phyloP scores from a whole-genome alignment of 2,113 vertebrate genomes.

The cat (Felis catus) region DNA sequence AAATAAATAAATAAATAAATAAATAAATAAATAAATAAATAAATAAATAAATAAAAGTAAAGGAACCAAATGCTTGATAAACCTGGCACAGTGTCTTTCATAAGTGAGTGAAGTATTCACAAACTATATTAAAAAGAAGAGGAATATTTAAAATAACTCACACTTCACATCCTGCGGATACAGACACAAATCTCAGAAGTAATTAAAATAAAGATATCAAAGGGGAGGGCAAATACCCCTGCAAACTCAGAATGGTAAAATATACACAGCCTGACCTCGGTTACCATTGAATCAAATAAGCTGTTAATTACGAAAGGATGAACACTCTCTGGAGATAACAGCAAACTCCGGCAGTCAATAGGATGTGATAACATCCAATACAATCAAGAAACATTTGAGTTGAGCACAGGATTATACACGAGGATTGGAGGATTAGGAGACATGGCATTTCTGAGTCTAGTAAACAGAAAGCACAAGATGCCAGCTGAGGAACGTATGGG shows the following conservation, averaged over 20 bases:
- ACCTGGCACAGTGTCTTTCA: background rate
- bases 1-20: background rate
- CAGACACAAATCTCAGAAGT: conserved; percentile 67
- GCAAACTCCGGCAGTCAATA: conserved; percentile 68
- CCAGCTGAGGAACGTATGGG: conserved; percentile 58
- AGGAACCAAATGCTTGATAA: background rate
- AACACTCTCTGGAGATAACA: conserved; percentile 71
- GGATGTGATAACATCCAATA: conserved; percentile 80
- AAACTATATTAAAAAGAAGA: conserved; percentile 65
- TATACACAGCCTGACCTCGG: conserved; percentile 69
- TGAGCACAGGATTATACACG: conserved; percentile 75
- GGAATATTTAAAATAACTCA: conserved; percentile 70
- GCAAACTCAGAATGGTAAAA: conserved; percentile 73
- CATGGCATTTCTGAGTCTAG: conserved; percentile 77
- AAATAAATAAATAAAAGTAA: background rate
- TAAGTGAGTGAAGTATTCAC: conserved; percentile 49
- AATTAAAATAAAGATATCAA: conserved; percentile 75
- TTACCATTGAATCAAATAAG: conserved; percentile 77
- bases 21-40: background rate
- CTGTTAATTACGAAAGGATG: conserved; percentile 82
- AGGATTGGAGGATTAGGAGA: conserved; percentile 77
- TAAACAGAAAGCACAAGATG: conserved; percentile 71
- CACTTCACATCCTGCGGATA: conserved; percentile 55
- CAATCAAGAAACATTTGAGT: conserved; percentile 80
- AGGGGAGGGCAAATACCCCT: conserved; percentile 55